Conservation (phyloP, 2,113 vertebrate genomes). For the Willisornis vidua region DNA sequence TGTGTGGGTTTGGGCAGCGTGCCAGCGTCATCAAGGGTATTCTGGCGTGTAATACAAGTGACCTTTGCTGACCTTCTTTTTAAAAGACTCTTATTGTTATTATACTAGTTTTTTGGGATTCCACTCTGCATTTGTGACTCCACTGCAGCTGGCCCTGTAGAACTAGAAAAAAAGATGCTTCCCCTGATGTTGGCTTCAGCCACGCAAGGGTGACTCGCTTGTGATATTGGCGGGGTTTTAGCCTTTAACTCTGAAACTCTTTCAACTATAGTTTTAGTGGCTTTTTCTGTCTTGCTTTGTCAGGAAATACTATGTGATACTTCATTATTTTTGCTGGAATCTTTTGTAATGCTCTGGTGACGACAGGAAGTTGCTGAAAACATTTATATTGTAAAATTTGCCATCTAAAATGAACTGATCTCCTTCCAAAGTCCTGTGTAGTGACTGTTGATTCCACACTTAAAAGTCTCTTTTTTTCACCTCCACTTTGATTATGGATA, state of each 20-base stretch:
- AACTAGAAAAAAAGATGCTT: not conserved
- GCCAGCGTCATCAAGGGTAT: not conserved
- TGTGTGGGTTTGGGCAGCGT: not conserved
- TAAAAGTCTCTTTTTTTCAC: not conserved
- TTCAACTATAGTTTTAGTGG: not conserved
- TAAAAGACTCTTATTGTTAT: not conserved
- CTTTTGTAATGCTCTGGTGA: not conserved
- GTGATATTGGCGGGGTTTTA: not conserved
- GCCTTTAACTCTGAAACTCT: not conserved
- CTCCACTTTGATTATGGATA: not conserved
- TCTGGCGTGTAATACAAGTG: not conserved
- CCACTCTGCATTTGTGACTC: not conserved
- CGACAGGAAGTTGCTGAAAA: not conserved
- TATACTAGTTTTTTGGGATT: not conserved
- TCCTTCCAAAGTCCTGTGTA: rapidly evolving
- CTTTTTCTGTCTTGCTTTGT: not conserved
- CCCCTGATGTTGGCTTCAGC: not conserved
- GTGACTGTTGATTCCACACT: not conserved
- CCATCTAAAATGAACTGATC: not conserved
- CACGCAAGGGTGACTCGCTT: not conserved
- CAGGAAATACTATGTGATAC: not conserved
- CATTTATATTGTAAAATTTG: not conserved
- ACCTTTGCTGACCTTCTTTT: not conserved
- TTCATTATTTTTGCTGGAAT: constrained; percentile 32
- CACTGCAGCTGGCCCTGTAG: not conserved